Conservation (phyloP, 2,888 invertebrate genomes). For the Congeria kusceri region DNA sequence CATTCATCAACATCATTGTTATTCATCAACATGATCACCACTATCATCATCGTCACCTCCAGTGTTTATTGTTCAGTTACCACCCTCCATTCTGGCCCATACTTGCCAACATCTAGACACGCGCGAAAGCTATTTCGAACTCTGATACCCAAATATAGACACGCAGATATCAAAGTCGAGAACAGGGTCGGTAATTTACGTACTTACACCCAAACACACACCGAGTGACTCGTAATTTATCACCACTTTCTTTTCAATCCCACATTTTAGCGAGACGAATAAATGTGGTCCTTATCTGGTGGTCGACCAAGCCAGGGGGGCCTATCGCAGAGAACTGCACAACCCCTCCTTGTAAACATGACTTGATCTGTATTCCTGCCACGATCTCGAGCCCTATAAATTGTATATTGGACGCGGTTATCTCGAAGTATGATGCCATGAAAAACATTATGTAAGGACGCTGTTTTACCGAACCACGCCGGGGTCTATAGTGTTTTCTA, state of each 20-base stretch:
- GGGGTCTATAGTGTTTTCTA: too few species aligned
- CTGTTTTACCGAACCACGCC: too few species aligned
- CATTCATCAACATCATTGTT: not conserved
- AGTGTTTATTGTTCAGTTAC: not conserved
- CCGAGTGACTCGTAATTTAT: constrained; percentile 5
- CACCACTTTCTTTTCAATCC: not conserved
- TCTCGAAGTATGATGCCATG: too few species aligned
- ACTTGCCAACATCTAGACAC: not conserved
- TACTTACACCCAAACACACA: not conserved
- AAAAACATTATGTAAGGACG: too few species aligned
- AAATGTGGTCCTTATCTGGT: too few species aligned
- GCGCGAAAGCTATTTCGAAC: not conserved
- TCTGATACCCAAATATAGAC: not conserved
- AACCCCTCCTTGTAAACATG: too few species aligned
- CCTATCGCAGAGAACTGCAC: too few species aligned
- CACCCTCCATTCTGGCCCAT: not conserved
- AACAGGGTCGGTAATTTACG: not conserved
- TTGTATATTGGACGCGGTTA: too few species aligned
- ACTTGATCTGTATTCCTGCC: too few species aligned
- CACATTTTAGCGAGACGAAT: not conserved
- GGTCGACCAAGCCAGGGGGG: not conserved
- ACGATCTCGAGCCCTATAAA: too few species aligned
- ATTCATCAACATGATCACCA: not conserved
- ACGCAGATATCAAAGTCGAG: not conserved
- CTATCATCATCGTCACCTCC: not conserved